Conservation (phyloP, 2,888 invertebrate genomes). For the Graphium colonna region DNA sequence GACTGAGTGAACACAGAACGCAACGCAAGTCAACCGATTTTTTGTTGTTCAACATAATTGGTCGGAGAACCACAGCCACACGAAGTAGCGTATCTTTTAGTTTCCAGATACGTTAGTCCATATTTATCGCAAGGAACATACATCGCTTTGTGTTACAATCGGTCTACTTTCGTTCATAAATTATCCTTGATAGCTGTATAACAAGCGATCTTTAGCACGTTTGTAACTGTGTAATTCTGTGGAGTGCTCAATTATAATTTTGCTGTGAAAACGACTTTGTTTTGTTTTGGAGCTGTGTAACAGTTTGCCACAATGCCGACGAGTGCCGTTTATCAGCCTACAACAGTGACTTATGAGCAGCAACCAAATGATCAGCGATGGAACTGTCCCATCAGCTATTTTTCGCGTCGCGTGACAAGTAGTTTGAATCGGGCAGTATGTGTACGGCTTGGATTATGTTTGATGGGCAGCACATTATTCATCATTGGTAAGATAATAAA, state of each 20-base stretch:
- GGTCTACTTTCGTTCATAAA: neutral
- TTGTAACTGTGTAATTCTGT: conserved; percentile 20
- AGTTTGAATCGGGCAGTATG: conserved; percentile 68
- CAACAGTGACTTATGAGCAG: conserved; percentile 87
- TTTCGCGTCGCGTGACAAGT: conserved; percentile 73
- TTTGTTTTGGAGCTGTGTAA: conserved; percentile 25
- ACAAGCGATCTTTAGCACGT: neutral
- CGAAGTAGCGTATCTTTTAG: neutral
- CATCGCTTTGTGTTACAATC: conserved; percentile 3
- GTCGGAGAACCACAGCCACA: neutral
- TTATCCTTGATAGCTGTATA: neutral
- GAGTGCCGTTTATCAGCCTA: conserved; percentile 88
- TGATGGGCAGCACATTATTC: conserved; percentile 64
- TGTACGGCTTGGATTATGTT: conserved; percentile 62
- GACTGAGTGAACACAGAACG: too few relatives aligned
- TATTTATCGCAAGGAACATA: conserved; percentile 2
- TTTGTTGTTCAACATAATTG: conserved; percentile 13
- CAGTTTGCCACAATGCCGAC: conserved; percentile 79
- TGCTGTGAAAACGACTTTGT: conserved; percentile 16
- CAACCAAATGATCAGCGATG: conserved; percentile 78
- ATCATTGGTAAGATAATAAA: conserved; percentile 73
- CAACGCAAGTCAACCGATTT: neutral
- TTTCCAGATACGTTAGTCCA: conserved; percentile 17
- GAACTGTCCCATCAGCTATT: conserved; percentile 79
- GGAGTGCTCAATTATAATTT: conserved; percentile 29